phyloP scores from a whole-genome alignment of 2,888 invertebrate genomes.

The Amphipyra berbera region DNA sequence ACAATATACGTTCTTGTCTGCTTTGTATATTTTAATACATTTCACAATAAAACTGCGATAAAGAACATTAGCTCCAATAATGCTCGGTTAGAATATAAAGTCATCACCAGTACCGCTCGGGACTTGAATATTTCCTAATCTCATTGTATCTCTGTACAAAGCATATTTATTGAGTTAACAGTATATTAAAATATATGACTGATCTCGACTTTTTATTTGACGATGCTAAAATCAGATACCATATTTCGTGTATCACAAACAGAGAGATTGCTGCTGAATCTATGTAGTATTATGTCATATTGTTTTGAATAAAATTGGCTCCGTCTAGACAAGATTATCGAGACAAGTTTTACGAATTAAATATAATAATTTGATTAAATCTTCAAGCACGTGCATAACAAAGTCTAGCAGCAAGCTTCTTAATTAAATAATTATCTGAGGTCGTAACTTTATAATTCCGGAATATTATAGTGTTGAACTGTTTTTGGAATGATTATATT shows the following conservation, averaged over 20 bases:
- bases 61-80: neutral
- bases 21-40: slow-evolving; percentile 9
- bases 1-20: neutral
- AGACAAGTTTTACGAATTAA: slow-evolving; percentile 5
- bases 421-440: slow-evolving; percentile 4
- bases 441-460: neutral
- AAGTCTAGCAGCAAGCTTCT: neutral
- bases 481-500: neutral
- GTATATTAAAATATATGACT: neutral
- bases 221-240: no score
- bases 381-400: neutral
- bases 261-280: neutral
- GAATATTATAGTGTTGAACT: neutral
- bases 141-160: neutral
- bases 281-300: neutral
- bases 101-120: neutral
- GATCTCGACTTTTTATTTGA: neutral
- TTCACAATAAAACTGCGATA: slow-evolving; percentile 4
- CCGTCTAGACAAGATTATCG: slow-evolving; percentile 35
- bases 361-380: slow-evolving; percentile 5
- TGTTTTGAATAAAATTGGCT: slow-evolving; percentile 2
- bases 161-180: neutral
- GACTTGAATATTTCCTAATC: slow-evolving; percentile 3
- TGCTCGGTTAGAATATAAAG: neutral
- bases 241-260: no score